Conservation (phyloP, 2,888 invertebrate genomes). For the Chironomus tentans region DNA sequence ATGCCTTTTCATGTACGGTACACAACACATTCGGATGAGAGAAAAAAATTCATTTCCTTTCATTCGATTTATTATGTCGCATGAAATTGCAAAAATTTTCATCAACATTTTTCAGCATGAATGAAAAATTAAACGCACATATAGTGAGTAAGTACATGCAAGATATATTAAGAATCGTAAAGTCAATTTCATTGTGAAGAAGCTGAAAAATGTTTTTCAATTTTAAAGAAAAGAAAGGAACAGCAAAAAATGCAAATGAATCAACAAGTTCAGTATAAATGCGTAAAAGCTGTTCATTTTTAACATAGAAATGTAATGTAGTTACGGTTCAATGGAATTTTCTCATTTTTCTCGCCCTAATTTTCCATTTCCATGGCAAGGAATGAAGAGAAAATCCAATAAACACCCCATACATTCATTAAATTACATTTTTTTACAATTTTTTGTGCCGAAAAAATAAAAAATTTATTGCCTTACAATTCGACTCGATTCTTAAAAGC, state of each 20-base stretch:
- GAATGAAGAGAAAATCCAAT: slow-evolving; percentile 7
- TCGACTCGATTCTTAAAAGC: slow-evolving; percentile 1
- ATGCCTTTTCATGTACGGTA: background rate
- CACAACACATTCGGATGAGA: too few relatives aligned
- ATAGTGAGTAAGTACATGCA: background rate
- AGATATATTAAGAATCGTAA: too few relatives aligned
- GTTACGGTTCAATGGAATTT: slow-evolving; percentile 22
- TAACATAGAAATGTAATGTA: background rate
- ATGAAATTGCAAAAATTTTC: background rate
- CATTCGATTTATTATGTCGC: background rate
- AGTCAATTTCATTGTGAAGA: background rate
- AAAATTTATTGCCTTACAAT: slow-evolving; percentile 20
- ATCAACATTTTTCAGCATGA: background rate
- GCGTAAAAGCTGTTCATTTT: slow-evolving; percentile 4
- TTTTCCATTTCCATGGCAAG: background rate
- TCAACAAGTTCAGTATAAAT: slow-evolving; percentile 18
- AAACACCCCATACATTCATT: slow-evolving; percentile 24
- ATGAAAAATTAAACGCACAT: background rate
- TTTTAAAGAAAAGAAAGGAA: background rate
- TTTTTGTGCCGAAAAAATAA: background rate
- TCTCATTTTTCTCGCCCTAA: slow-evolving; percentile 7
- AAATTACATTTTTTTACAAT: slow-evolving; percentile 4
- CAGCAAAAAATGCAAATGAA: slow-evolving; percentile 16
- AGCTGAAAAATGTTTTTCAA: slow-evolving; percentile 9
- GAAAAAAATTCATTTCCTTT: background rate